phyloP scores from a whole-genome alignment of 1,140 invertebrate species.

The Temnothorax nylanderi region DNA sequence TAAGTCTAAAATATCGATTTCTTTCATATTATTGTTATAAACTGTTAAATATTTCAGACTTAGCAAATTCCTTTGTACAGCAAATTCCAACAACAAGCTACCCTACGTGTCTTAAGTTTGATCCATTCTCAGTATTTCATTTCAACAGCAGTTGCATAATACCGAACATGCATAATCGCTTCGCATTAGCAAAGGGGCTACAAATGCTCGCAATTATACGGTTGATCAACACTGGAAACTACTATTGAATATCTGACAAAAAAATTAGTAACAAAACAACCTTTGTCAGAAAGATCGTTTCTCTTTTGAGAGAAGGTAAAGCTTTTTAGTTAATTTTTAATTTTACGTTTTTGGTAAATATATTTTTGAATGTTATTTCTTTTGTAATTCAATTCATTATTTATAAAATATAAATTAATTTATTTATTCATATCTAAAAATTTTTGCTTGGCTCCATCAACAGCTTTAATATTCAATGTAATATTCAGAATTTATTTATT shows the following conservation, averaged over 20 bases:
- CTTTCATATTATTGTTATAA: neutral
- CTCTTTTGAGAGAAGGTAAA: no score
- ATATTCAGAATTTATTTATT: no score
- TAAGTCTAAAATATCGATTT: neutral
- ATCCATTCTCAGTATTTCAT: conserved; percentile 17
- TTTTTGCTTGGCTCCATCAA: no score
- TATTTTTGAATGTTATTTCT: neutral
- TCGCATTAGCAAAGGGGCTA: neutral
- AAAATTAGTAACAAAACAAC: neutral
- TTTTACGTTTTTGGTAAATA: neutral
- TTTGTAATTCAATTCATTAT: no score
- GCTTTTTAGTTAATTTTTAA: neutral
- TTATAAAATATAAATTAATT: no score
- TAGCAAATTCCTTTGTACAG: neutral
- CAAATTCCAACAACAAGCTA: conserved; percentile 9
- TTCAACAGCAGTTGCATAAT: conserved; percentile 31
- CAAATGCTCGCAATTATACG: neutral
- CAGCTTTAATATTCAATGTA: no score
- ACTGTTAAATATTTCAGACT: neutral
- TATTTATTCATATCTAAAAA: no score
- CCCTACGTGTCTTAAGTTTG: neutral
- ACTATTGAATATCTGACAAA: no score
- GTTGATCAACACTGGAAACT: neutral
- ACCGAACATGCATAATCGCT: neutral
- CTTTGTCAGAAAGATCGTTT: neutral